phyloP scores from a whole-genome alignment of 2,113 vertebrate genomes.

The Tetraodon nigroviridis region DNA sequence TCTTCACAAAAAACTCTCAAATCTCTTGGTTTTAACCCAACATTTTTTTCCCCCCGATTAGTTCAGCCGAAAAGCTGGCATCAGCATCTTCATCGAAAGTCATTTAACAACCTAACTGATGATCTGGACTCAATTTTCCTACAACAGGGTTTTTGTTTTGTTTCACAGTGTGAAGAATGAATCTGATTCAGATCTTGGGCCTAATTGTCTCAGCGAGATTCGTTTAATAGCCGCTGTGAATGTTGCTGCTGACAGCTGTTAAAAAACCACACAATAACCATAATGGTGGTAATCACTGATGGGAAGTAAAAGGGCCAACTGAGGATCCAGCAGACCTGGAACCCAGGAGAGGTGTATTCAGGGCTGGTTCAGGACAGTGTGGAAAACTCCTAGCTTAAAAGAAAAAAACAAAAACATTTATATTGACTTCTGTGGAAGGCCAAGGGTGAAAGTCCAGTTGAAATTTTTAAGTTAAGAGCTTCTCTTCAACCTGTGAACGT shows the following conservation, averaged over 20 bases:
- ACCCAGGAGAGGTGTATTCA: conserved; percentile 10
- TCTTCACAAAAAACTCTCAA: not conserved
- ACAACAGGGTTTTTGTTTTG: conserved; percentile 11
- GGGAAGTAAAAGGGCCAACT: conserved; percentile 20
- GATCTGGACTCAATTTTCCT: conserved; percentile 12
- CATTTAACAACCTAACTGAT: conserved; percentile 22
- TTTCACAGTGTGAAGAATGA: conserved; percentile 19
- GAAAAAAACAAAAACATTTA: too few relatives aligned
- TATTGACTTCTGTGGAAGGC: too few relatives aligned
- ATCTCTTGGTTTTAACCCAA: not conserved
- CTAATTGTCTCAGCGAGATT: conserved; percentile 45
- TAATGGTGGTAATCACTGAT: conserved; percentile 35
- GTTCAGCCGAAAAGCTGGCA: conserved; percentile 9
- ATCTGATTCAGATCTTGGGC: conserved; percentile 14
- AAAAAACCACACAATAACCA: conserved; percentile 36
- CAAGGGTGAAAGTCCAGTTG: too few relatives aligned
- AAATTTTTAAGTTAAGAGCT: too few relatives aligned
- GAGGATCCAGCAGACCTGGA: conserved; percentile 28
- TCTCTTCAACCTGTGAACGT: too few relatives aligned
- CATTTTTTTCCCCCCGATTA: conserved; percentile 12
- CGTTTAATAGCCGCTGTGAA: conserved; percentile 38
- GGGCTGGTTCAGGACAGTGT: not conserved
- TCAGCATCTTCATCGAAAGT: conserved; percentile 14
- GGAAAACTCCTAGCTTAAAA: too few relatives aligned
- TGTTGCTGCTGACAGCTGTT: conserved; percentile 48